Conservation (phyloP, 2,113 vertebrate species). For the Theristicus caerulescens region DNA sequence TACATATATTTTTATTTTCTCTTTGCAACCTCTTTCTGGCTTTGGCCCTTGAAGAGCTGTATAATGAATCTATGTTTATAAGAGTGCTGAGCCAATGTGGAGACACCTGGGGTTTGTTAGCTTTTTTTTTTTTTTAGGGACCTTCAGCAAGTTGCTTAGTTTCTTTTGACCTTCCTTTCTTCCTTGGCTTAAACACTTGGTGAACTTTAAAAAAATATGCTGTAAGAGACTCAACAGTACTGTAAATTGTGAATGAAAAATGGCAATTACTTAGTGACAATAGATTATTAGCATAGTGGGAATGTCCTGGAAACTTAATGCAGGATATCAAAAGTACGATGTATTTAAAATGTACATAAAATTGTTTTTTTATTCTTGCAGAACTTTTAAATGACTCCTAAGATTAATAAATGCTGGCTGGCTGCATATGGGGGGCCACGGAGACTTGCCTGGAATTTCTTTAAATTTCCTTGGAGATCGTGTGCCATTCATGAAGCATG, state of each 20-base stretch:
- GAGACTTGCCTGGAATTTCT: background rate
- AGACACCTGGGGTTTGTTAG: background rate
- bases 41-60: background rate
- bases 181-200: background rate
- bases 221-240: background rate
- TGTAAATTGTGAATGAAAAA: background rate
- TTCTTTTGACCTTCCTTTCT: conserved; percentile 16
- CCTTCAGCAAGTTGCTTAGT: background rate
- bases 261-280: background rate
- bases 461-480: background rate
- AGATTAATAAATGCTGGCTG: background rate
- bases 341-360: background rate
- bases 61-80: background rate
- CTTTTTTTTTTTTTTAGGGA: background rate
- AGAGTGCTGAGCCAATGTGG: background rate
- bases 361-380: background rate
- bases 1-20: background rate
- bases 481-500: background rate
- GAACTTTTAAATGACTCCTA: background rate
- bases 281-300: background rate
- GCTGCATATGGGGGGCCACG: fast-evolving
- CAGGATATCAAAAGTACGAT: background rate
- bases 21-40: background rate
- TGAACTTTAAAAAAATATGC: background rate
- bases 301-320: background rate